Conservation (phyloP, 2,888 invertebrate species). For the Teinopalpus imperialis region DNA sequence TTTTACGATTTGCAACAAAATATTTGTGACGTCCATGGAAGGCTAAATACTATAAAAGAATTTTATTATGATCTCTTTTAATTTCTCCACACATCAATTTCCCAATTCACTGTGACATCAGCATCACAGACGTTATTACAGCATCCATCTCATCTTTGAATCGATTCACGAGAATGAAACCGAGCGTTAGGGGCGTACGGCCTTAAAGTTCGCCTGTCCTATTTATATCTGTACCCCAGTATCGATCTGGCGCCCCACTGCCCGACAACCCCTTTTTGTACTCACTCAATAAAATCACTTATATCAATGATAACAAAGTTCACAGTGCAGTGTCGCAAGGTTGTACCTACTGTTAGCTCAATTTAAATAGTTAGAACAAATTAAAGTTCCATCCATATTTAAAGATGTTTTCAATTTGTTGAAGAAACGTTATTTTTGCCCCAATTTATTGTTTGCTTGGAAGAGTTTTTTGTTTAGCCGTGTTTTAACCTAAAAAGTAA, state of each 20-base stretch:
- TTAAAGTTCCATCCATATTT: conserved; percentile 50
- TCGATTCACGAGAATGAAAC: conserved; percentile 65
- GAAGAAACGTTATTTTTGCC: conserved; percentile 26
- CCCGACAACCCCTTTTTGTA: conserved; percentile 61
- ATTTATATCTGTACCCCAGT: conserved; percentile 73
- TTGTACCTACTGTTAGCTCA: conserved; percentile 31
- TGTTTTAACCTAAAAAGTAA: no score
- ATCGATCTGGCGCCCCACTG: conserved; percentile 77
- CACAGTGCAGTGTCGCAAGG: conserved; percentile 40
- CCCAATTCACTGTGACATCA: conserved; percentile 25
- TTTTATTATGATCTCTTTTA: conserved; percentile 24
- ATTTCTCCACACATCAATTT: conserved; percentile 21
- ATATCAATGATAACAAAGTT: conserved; percentile 43
- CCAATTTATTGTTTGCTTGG: conserved; percentile 32
- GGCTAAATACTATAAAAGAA: conserved; percentile 19
- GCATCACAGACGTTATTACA: conserved; percentile 35
- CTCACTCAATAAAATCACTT: conserved; percentile 52
- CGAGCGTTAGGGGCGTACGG: conserved; percentile 52
- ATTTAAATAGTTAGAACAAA: conserved; percentile 53
- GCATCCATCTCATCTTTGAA: conserved; percentile 47
- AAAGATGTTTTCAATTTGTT: conserved; percentile 31
- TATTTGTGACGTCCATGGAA: conserved; percentile 14
- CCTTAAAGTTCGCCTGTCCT: conserved; percentile 65
- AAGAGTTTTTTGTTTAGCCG: no score
- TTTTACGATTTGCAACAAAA: conserved; percentile 23